A percentile compares a stretch with the other conserved stretches of the same genome.
Evolutionary conservation across 2,797 vertebrate species (phyloP).

Genomic region (Pipistrellus nathusii): DNA sequence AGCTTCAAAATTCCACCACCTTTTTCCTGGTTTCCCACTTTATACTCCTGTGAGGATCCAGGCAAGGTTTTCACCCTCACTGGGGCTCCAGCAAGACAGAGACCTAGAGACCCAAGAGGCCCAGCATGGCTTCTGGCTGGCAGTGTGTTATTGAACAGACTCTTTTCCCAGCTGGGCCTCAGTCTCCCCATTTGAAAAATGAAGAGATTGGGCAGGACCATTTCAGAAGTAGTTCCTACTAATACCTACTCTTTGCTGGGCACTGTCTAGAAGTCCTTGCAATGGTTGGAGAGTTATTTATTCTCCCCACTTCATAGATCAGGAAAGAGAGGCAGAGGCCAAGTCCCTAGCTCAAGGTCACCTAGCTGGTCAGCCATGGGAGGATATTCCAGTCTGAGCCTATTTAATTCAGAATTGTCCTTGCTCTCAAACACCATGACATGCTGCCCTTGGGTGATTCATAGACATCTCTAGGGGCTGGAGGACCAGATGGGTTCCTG

Average conservation of each 20-base stretch:
- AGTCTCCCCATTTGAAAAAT: not conserved
- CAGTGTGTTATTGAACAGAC: not conserved
- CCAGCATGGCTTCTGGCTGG: not conserved
- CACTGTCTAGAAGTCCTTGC: not conserved
- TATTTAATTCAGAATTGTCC: not conserved
- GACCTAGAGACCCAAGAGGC: not conserved
- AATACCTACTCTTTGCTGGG: not conserved
- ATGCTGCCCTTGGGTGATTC: not conserved
- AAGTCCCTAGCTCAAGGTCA: not conserved
- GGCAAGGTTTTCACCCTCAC: not conserved
- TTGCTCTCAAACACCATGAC: not conserved
- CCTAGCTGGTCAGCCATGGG: not conserved
- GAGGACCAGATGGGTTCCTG: not conserved
- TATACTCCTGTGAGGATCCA: not conserved
- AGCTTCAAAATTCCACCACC: constrained; percentile 52
- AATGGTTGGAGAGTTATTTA: not conserved
- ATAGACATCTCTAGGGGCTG: not conserved
- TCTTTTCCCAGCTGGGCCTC: not conserved
- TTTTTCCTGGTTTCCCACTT: constrained; percentile 10
- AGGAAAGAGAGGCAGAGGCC: not conserved
- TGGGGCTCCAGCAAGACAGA: not conserved
- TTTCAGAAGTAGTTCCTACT: not conserved
- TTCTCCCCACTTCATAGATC: not conserved
- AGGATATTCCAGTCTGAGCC: not conserved
- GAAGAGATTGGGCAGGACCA: not conserved